Conservation (phyloP, 2,113 vertebrate genomes). For the Prietella phreatophila region DNA sequence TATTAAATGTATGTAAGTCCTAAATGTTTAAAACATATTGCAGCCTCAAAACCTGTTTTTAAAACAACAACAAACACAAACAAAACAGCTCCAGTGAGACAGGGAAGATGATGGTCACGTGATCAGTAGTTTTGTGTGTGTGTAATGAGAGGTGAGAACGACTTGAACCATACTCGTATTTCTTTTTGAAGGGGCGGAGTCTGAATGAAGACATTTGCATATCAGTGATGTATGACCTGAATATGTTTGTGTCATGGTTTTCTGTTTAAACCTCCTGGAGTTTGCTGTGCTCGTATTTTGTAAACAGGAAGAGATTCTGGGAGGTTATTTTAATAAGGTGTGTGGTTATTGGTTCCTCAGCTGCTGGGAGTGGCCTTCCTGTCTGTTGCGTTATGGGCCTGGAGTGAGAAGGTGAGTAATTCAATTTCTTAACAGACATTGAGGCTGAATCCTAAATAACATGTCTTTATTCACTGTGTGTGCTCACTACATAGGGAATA, state of each 20-base stretch:
- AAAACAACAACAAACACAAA: too few relatives aligned
- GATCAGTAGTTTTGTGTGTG: too few relatives aligned
- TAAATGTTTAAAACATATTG: too few relatives aligned
- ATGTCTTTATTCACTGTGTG: not conserved
- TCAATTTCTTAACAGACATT: not conserved
- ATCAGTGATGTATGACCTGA: not conserved
- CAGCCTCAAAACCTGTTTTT: too few relatives aligned
- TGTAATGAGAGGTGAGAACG: not conserved
- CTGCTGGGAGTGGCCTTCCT: constrained; percentile 59
- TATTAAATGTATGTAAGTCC: too few relatives aligned
- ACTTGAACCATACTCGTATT: not conserved
- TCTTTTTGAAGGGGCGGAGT: not conserved
- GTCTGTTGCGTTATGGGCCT: constrained; percentile 60
- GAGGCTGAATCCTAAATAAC: not conserved
- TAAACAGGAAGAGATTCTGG: not conserved
- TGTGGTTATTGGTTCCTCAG: constrained; percentile 35
- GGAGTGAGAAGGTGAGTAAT: constrained; percentile 58
- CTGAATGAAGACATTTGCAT: not conserved
- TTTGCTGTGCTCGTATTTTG: not conserved
- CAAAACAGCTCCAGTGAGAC: too few relatives aligned
- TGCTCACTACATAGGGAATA: not conserved
- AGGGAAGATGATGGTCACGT: too few relatives aligned
- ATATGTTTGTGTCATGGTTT: not conserved
- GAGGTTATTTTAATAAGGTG: not conserved
- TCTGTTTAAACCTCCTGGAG: not conserved